These are phyloP conservation scores for Microtus richardsoni DNA, from an alignment of 2,113 vertebrate species.

Conservation along the genomic window DNA sequence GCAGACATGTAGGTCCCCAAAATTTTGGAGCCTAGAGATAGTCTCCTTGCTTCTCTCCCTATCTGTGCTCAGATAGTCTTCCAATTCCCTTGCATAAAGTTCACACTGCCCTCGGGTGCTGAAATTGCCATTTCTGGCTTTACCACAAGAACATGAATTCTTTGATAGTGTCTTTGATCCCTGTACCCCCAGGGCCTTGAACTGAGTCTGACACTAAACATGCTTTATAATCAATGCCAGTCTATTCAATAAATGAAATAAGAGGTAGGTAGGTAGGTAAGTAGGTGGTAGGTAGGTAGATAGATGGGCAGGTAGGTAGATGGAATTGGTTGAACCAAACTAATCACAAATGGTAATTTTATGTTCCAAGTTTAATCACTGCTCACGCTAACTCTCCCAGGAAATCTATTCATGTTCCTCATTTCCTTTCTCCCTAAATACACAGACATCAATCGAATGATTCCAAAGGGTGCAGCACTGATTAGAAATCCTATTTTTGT, in stretches of 20 bases:
- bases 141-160: neutral
- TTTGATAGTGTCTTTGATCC: conserved; percentile 64
- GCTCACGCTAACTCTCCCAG: conserved; percentile 69
- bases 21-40: neutral
- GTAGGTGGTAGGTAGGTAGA: conserved; percentile 23
- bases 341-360: conserved; percentile 80
- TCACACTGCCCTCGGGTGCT: neutral
- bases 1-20: neutral
- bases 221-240: conserved; percentile 62
- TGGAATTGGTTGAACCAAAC: conserved; percentile 77
- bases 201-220: conserved; percentile 43
- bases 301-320: neutral
- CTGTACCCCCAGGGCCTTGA: neutral
- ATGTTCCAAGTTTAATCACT: conserved; percentile 75
- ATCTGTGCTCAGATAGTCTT: neutral
- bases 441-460: conserved; percentile 55
- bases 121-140: conserved; percentile 30
- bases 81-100: neutral
- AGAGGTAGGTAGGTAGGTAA: conserved; percentile 36
- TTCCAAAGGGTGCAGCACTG: conserved; percentile 58
- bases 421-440: conserved; percentile 68
- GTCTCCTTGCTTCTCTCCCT: neutral
- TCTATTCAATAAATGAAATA: conserved; percentile 71
- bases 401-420: conserved; percentile 71
- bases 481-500: conserved; percentile 63